phyloP scores from a whole-genome alignment of 2,113 vertebrate genomes.

The Acanthisitta chloris region DNA sequence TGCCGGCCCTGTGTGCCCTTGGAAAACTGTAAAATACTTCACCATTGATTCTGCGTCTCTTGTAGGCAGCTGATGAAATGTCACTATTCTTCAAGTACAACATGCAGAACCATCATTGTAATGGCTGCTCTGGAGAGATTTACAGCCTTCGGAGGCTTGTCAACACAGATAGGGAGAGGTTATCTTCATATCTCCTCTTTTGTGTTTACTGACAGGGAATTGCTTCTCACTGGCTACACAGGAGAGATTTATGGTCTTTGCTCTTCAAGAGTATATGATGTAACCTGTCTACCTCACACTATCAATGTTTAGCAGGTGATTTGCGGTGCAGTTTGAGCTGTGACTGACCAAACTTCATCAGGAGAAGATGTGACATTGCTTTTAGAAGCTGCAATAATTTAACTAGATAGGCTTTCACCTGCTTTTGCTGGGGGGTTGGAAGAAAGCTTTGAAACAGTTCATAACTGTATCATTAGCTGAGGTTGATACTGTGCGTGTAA shows the following conservation, averaged over 20 bases:
- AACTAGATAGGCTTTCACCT: background rate
- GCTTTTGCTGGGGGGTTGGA: background rate
- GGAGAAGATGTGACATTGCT: background rate
- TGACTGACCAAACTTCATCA: background rate
- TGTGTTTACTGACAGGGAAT: background rate
- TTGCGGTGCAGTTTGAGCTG: background rate
- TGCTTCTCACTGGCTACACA: background rate
- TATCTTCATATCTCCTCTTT: background rate
- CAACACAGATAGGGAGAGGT: background rate
- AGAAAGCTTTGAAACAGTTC: background rate
- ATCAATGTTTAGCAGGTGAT: background rate
- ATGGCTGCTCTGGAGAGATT: background rate
- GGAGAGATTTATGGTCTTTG: background rate
- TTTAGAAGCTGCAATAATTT: background rate
- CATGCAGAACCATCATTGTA: background rate
- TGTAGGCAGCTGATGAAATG: constrained; percentile 10
- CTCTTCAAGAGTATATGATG: background rate
- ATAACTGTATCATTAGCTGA: background rate
- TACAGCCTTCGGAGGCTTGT: background rate
- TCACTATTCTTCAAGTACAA: constrained; percentile 8
- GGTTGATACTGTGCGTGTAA: background rate
- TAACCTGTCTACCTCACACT: background rate
- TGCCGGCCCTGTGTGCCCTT: background rate
- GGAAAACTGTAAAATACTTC: constrained; percentile 6
- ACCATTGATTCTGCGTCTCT: background rate